A percentile compares a stretch with the other conserved stretches of the same genome.
Conservation (phyloP, 2,888 invertebrate genomes). For the Anagyrus pseudococci region DNA sequence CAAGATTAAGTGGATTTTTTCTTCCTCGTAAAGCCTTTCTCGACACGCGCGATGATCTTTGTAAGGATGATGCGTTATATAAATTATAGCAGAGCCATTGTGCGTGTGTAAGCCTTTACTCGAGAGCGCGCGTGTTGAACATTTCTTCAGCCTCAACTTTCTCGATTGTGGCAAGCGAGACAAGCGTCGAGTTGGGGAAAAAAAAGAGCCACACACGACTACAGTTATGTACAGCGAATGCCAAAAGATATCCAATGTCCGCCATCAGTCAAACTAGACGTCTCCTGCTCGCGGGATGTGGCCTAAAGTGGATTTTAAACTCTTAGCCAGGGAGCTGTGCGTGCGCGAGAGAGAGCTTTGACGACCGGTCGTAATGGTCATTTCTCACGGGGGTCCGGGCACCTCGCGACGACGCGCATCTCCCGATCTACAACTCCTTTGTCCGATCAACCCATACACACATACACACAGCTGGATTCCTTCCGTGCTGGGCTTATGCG, state of each 20-base stretch:
- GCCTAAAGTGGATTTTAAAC: conserved; percentile 32
- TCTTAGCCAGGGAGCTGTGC: conserved; percentile 8
- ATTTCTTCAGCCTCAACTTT: not conserved
- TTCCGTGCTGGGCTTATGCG: not conserved
- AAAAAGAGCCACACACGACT: conserved; percentile 12
- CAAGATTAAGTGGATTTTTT: no score
- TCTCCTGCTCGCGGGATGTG: conserved; percentile 7
- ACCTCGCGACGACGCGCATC: conserved; percentile 37
- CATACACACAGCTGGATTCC: no score
- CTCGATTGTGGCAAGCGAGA: not conserved
- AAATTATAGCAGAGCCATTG: no score
- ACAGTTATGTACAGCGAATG: not conserved
- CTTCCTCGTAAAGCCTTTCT: no score
- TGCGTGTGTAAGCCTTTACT: not conserved
- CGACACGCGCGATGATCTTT: no score
- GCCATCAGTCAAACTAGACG: conserved; percentile 30
- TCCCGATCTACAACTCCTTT: conserved; percentile 39
- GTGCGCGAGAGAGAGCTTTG: conserved; percentile 5
- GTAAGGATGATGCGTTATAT: no score
- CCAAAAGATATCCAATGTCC: not conserved
- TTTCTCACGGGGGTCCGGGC: conserved; percentile 24
- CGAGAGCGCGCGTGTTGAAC: not conserved
- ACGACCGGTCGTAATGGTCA: conserved; percentile 30
- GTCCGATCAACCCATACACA: conserved; percentile 15
- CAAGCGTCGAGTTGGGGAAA: not conserved